A percentile compares a stretch with the other conserved stretches of the same genome.
Conservation (phyloP, 2,797 vertebrate species). For the Trachops cirrhosus region DNA sequence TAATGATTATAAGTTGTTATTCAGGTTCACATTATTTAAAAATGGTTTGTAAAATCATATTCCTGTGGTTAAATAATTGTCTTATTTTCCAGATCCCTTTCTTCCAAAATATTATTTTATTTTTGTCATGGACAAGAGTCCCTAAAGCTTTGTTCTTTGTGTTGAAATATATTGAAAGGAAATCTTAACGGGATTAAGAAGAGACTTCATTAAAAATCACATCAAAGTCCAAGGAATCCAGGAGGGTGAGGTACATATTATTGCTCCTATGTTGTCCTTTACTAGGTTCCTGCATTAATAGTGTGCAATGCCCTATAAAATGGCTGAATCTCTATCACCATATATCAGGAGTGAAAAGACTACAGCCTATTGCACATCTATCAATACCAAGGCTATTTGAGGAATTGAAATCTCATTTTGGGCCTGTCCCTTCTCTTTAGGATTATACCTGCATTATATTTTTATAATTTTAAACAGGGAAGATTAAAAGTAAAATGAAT, state of each 20-base stretch:
- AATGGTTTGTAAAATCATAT: not conserved
- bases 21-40: not conserved
- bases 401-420: not conserved
- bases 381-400: not conserved
- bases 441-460: slow-evolving; percentile 32
- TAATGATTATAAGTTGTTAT: not conserved
- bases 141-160: not conserved
- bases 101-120: not conserved
- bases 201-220: slow-evolving; percentile 7
- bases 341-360: not conserved
- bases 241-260: not conserved
- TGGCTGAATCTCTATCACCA: not conserved
- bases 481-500: slow-evolving; percentile 59
- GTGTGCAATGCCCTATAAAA: not conserved
- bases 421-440: not conserved
- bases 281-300: not conserved
- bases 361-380: not conserved
- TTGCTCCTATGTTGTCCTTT: not conserved
- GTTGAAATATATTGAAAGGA: not conserved
- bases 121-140: not conserved
- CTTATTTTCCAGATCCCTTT: not conserved
- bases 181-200: not conserved
- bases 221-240: not conserved
- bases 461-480: slow-evolving; percentile 59
- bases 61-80: not conserved